Evolutionary conservation across 1,140 invertebrate genomes (phyloP).

Genomic region (Cyclina sinensis): DNA sequence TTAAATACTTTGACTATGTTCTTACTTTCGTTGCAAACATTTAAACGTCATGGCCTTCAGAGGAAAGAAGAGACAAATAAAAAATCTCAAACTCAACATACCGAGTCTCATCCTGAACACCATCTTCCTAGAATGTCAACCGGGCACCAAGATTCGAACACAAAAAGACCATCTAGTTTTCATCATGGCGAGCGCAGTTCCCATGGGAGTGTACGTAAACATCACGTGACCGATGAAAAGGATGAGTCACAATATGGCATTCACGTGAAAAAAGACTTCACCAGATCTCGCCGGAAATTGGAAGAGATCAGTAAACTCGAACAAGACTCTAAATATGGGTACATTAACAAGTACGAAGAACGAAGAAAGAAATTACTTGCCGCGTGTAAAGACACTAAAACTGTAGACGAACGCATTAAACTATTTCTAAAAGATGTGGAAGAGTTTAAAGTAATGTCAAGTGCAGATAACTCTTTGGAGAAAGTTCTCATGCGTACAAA

Average conservation of each 20-base stretch:
- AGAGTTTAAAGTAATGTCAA: constrained; percentile 66
- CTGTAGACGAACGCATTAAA: constrained; percentile 63
- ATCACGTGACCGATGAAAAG: constrained; percentile 10
- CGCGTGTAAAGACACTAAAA: constrained; percentile 66
- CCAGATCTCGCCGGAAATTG: constrained; percentile 68
- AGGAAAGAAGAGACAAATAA: constrained; percentile 24
- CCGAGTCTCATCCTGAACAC: neutral
- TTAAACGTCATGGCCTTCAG: neutral
- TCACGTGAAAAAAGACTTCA: constrained; percentile 66
- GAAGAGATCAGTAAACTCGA: constrained; percentile 72
- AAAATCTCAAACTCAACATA: constrained; percentile 12
- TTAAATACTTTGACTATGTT: constrained; percentile 69
- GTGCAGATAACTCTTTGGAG: constrained; percentile 54
- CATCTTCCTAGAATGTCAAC: neutral
- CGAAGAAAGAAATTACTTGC: constrained; percentile 58
- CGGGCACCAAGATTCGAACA: neutral
- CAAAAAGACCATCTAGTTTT: constrained; percentile 48
- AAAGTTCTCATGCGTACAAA: constrained; percentile 51
- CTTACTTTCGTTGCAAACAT: constrained; percentile 64
- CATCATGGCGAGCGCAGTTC: neutral
- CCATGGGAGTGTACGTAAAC: neutral
- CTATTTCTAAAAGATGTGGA: constrained; percentile 67
- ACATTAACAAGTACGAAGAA: constrained; percentile 70
- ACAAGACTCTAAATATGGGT: constrained; percentile 71
- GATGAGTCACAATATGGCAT: constrained; percentile 62